Evolutionary conservation across 2,888 invertebrate species (phyloP), one percentile per base, ranked within the genome.

Genomic region (Kryphioiulus occultus): DNA sequence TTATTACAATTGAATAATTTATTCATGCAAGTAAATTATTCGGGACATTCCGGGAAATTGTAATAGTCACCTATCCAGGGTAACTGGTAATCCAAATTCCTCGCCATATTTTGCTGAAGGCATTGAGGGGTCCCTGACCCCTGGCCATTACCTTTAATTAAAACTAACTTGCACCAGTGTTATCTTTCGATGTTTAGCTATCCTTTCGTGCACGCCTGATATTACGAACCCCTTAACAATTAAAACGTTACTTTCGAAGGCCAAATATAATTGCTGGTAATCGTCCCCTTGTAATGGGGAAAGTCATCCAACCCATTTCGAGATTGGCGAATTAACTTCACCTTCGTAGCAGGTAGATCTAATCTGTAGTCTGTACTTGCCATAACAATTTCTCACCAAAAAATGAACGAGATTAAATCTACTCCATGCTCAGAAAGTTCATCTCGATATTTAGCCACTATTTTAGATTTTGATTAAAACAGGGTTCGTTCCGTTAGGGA

Each of bases 171-270:
- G 30, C 78, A 17, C 3, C 15, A 78, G 78, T 30, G 30, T 78
- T 78, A 78, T 78, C 78, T 78, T 78, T 26, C 78, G 78, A 9
- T 22, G 22, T 68, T 68, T 68, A 26, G 10, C 68, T 22, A 68
- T 78, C 78, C 30, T 9, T 78, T 26, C 78, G 30, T 78, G 78
- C 30, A 15, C 30, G 17, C 30, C 78, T 30, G 78, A 32, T 78
- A 78, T 78, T 78, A 78, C 78, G 30, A 10, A 26, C 9, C 78
- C 59, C 30, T 26, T 26, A 5, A 30, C 26, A 78, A 78, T 78
- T 78, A 78, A 78, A 78, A 78, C 30, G 78, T 78, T 32, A 78
- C 78, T 78, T 78, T 32, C 15, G 78, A 78, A 78, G 78, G 78
- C 30, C 30, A 78, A 78, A 32, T 78, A 78, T 78, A 78, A 78